Evolutionary conservation across 2,797 vertebrate species (phyloP), one percentile per base, ranked within the genome.

Genomic region (Eremophila alpestris): DNA sequence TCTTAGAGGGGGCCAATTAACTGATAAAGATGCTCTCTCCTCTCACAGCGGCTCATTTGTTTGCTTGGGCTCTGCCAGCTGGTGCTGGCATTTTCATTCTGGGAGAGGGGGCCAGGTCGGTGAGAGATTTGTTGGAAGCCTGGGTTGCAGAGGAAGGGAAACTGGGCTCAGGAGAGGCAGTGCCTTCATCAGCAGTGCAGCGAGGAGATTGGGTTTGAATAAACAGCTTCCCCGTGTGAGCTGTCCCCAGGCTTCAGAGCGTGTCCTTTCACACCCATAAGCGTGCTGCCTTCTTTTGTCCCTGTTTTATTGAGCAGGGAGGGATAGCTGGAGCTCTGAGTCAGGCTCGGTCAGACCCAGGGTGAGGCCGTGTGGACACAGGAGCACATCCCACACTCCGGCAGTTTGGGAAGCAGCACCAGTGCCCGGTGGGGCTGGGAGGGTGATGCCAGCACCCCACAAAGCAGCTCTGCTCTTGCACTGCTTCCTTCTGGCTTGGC

Each of bases 1-100:
- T 87, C 68, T 43, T 77, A 16, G 46, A 93, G 9, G 38, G 27
- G 54, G 71, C 87, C 71, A 64, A 80, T 94, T 95, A 96, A 85
- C 82, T 94, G 77, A 87, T 22, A 64, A 88, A 94, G 84, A 91
- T 70, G 52, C 52, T 63, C 32, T 74, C 38, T 83, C 59, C 51
- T 83, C 84, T 93, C 84, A 63, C 78, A 87, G 87, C 1, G 2
- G 68, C 82, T 89, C 68, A 21, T 76, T 87, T 95, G 82, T 94
- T 92, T 94, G 80, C 68, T 80, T 60, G 87, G 71, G 68, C 64
- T 90, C 52, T 91, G 71, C 70, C 0, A 38, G 48, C 79, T 89
- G 91, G 71, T 85, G 81, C 75, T 85, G 38, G 38, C 38, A 6
- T 91, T 92, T 91, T 59, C 84, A 52, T 70, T 77, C 82, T 54